phyloP scores from a whole-genome alignment of 2,113 vertebrate genomes.

The Camelus dromedarius region DNA sequence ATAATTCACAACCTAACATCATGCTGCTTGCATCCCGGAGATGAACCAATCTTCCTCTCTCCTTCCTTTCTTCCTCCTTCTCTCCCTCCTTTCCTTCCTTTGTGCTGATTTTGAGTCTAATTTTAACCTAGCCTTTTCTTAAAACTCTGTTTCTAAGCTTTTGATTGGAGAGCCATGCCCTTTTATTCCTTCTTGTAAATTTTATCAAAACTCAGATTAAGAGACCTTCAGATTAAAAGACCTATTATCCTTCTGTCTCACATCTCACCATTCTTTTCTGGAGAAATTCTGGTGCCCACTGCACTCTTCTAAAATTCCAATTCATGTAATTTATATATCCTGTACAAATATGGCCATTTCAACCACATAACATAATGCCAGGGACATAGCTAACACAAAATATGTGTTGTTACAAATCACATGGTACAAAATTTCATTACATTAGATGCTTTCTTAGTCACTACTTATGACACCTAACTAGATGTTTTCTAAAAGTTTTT shows the following conservation, averaged over 20 bases:
- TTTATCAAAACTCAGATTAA: background rate
- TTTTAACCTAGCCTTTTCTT: background rate
- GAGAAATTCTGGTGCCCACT: background rate
- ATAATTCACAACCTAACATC: background rate
- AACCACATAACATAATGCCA: background rate
- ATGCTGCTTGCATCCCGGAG: background rate
- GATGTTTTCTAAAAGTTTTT: background rate
- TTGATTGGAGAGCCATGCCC: background rate
- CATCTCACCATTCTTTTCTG: background rate
- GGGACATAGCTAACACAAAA: background rate
- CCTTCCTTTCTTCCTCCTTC: fast-evolving
- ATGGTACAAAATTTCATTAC: background rate
- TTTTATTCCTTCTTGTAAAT: background rate
- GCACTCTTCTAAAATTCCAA: background rate
- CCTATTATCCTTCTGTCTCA: background rate
- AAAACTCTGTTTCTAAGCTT: background rate
- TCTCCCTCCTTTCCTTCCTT: background rate
- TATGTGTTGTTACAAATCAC: background rate
- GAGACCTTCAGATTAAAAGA: background rate
- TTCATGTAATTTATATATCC: background rate
- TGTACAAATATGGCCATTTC: background rate
- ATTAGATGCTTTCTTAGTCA: background rate
- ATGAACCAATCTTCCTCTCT: too few species aligned
- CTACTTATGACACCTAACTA: background rate
- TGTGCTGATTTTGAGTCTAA: background rate